Percentiles rank a stretch among this genome's conserved stretches.
phyloP scores from a whole-genome alignment of 1,140 invertebrate species.

The Lamellibrachia luymesi region DNA sequence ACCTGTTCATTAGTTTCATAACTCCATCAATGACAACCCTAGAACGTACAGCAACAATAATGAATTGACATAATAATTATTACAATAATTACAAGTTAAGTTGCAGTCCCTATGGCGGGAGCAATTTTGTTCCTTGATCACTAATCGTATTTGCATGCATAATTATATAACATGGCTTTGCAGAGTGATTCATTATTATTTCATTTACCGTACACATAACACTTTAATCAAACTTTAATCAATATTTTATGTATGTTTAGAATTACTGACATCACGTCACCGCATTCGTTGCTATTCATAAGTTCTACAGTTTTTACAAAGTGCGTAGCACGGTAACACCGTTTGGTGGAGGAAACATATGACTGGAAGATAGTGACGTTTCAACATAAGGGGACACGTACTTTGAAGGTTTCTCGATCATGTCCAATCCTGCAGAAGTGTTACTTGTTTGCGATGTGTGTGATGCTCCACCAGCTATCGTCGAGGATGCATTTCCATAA shows the following conservation, averaged over 20 bases:
- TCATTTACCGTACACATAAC: too few relatives aligned
- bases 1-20: background rate
- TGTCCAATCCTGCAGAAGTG: background rate
- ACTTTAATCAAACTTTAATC: too few relatives aligned
- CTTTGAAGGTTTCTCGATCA: background rate
- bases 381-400: background rate
- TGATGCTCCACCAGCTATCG: background rate
- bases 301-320: background rate
- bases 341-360: background rate
- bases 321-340: background rate
- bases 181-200: too few relatives aligned
- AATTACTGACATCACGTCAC: background rate
- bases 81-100: background rate
- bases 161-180: background rate
- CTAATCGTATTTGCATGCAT: too few relatives aligned
- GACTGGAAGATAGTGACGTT: background rate
- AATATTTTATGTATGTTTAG: too few relatives aligned
- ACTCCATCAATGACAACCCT: background rate
- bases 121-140: too few relatives aligned
- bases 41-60: background rate
- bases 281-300: background rate
- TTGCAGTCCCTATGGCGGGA: background rate
- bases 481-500: background rate
- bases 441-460: background rate
- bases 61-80: background rate